phyloP scores from a whole-genome alignment of 2,888 invertebrate genomes.

The Abrostola triplasia region DNA sequence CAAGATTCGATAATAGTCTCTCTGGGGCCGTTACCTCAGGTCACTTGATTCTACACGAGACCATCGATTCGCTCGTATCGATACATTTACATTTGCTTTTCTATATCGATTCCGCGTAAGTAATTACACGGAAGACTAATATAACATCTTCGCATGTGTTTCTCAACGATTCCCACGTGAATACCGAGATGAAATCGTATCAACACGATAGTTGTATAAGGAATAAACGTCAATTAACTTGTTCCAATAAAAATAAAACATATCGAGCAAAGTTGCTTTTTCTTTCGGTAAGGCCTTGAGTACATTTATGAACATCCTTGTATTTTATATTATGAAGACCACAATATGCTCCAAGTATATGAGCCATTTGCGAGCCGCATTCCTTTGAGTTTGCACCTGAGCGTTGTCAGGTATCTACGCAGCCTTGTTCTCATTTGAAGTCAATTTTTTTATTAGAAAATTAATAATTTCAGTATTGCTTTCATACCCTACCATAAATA shows the following conservation, averaged over 20 bases:
- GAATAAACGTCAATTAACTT: slow-evolving; percentile 22
- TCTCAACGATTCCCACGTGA: slow-evolving; percentile 59
- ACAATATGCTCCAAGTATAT: no score
- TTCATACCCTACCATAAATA: no score
- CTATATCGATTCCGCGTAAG: slow-evolving; percentile 66
- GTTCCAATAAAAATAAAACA: slow-evolving; percentile 11
- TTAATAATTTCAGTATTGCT: no score
- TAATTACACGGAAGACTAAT: slow-evolving; percentile 73
- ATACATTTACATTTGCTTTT: slow-evolving; percentile 66
- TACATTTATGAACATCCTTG: no score
- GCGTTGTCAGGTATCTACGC: no score
- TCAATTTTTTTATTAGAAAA: no score
- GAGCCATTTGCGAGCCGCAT: no score
- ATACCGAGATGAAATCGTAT: slow-evolving; percentile 55
- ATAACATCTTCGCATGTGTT: slow-evolving; percentile 66
- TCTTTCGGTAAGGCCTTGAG: no score
- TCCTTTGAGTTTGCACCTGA: no score
- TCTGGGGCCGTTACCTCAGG: slow-evolving; percentile 71
- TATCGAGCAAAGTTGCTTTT: background rate
- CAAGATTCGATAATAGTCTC: slow-evolving; percentile 76
- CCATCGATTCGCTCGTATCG: slow-evolving; percentile 62
- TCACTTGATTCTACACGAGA: slow-evolving; percentile 73
- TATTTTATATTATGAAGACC: no score
- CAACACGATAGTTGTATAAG: slow-evolving; percentile 22
- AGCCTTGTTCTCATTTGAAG: no score